Conservation (phyloP, 1,140 invertebrate species). For the Lucilia sericata region DNA sequence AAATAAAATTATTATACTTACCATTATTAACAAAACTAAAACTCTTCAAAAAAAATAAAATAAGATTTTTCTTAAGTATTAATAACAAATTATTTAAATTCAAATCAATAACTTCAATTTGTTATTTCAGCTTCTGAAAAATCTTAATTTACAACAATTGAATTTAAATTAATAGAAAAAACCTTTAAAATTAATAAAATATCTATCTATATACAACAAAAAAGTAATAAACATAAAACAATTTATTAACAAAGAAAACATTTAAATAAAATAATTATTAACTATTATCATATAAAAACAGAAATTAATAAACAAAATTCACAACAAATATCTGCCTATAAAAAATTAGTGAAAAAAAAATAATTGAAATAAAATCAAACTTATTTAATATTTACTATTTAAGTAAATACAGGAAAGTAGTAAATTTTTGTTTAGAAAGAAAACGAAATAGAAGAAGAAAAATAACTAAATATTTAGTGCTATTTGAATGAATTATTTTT, state of each 20-base stretch:
- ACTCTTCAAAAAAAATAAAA: neutral
- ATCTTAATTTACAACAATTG: neutral
- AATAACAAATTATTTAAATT: no score
- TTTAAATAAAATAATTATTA: neutral
- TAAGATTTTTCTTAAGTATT: no score
- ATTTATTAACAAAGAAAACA: neutral
- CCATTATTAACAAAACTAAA: neutral
- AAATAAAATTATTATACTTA: constrained; percentile 28
- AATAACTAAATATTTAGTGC: constrained; percentile 33
- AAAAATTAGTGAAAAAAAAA: neutral
- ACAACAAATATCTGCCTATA: constrained; percentile 14
- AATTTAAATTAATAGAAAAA: constrained; percentile 13
- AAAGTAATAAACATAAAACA: neutral
- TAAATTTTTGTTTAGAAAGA: constrained; percentile 27
- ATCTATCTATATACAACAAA: constrained; percentile 22
- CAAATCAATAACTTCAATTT: no score
- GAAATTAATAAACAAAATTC: neutral
- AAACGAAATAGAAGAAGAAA: neutral
- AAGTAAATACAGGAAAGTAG: neutral
- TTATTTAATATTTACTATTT: neutral
- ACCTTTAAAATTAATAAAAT: neutral
- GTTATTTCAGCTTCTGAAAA: no score
- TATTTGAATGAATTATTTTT: constrained; percentile 17
- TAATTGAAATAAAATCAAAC: neutral
- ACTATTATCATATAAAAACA: neutral